A percentile compares a stretch with the other conserved stretches of the same genome.
These are phyloP conservation scores for Ophioninae sp. DNA, from an alignment of 2,888 invertebrate species.

Conservation along the genomic window DNA sequence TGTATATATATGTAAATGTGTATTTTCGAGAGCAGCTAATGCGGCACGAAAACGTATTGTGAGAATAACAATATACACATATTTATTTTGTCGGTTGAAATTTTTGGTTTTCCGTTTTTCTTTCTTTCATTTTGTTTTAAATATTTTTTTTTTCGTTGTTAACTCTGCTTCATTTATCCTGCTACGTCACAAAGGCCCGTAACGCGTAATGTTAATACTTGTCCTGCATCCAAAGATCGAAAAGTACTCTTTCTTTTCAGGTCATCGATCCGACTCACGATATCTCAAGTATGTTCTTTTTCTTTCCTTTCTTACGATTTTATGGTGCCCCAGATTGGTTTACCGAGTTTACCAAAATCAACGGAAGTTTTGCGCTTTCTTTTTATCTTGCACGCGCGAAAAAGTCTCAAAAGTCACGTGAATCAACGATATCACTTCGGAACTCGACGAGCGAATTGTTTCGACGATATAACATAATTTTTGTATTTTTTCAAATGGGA, in stretches of 20 bases:
- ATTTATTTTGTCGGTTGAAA: conserved; percentile 76
- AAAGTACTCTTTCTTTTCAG: background rate
- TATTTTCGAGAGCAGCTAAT: conserved; percentile 61
- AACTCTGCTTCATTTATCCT: conserved; percentile 40
- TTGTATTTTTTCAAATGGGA: background rate
- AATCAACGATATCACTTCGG: background rate
- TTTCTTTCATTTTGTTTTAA: conserved; percentile 15
- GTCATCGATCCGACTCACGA: background rate
- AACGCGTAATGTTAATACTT: background rate
- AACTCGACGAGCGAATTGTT: background rate
- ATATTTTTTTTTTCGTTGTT: background rate
- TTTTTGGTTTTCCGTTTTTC: conserved; percentile 67
- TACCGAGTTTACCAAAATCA: background rate
- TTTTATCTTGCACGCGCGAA: background rate
- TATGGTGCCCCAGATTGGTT: background rate
- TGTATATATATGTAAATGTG: conserved; percentile 41
- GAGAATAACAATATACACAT: conserved; percentile 73
- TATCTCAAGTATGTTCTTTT: background rate
- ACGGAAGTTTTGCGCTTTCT: background rate
- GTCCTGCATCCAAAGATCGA: background rate
- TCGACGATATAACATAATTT: background rate
- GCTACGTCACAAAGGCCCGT: conserved; percentile 22
- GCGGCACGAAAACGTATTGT: conserved; percentile 71
- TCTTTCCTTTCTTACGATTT: background rate
- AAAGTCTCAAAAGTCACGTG: background rate